Evolutionary conservation across 2,113 vertebrate genomes (phyloP).

Genomic region (Sebastes schlegelii): DNA sequence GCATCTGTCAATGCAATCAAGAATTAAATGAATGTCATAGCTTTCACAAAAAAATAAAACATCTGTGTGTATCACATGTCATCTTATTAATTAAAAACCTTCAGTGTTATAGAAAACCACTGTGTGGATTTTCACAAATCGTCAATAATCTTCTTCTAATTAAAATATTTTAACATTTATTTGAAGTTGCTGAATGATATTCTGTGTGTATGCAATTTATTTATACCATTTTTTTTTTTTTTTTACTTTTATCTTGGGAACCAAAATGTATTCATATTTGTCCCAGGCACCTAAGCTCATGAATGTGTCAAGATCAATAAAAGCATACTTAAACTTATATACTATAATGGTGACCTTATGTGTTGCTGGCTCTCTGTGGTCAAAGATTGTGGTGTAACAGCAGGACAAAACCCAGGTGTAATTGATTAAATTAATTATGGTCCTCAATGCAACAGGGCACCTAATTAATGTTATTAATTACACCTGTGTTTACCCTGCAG

Average conservation of each 20-base stretch:
- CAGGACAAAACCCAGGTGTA: too few relatives aligned
- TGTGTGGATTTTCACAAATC: not conserved
- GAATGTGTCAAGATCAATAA: not conserved
- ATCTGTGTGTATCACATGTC: not conserved
- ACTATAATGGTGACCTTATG: too few relatives aligned
- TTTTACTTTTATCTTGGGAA: not conserved
- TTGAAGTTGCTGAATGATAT: not conserved
- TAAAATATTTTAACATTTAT: not conserved
- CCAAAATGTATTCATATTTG: not conserved
- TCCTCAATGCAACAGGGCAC: too few relatives aligned
- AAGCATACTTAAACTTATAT: too few relatives aligned
- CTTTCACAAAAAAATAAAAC: not conserved
- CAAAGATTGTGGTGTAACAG: too few relatives aligned
- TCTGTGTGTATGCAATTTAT: not conserved
- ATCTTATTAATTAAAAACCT: not conserved
- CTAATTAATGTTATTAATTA: too few relatives aligned
- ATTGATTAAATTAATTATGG: too few relatives aligned
- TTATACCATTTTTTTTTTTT: not conserved
- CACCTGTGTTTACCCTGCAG: too few relatives aligned
- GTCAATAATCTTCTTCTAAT: not conserved
- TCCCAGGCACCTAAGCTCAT: not conserved
- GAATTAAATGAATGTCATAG: not conserved
- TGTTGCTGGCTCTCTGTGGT: too few relatives aligned
- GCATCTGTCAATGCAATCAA: slow-evolving; percentile 34
- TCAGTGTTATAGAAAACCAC: not conserved